phyloP scores from a whole-genome alignment of 2,797 vertebrate genomes.

The Numenius phaeopus region DNA sequence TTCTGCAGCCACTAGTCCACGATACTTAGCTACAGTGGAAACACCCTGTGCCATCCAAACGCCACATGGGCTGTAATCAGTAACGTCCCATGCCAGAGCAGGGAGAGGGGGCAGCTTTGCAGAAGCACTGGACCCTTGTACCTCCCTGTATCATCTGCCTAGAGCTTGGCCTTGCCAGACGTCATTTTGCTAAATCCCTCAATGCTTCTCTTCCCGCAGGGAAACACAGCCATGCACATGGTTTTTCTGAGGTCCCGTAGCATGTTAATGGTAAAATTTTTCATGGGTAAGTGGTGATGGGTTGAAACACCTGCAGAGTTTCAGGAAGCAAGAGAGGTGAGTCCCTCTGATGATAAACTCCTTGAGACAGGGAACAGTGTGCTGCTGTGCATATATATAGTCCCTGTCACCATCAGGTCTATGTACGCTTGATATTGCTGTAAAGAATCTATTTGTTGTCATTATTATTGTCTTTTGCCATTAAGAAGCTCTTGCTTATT shows the following conservation, averaged over 20 bases:
- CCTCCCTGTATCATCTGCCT: neutral
- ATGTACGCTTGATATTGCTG: too few relatives aligned
- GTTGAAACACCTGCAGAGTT: neutral
- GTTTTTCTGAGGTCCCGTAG: neutral
- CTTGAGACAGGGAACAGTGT: neutral
- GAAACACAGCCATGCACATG: fast-evolving
- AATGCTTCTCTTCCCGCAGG: neutral
- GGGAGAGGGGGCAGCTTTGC: neutral
- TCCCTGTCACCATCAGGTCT: neutral
- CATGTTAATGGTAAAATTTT: neutral
- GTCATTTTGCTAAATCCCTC: neutral
- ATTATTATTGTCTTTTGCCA: neutral
- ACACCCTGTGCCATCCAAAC: neutral
- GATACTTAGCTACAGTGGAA: neutral
- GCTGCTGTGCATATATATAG: neutral
- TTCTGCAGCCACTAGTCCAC: neutral
- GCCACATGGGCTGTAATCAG: neutral
- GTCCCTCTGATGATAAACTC: neutral
- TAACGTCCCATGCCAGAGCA: fast-evolving
- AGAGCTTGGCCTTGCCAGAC: neutral
- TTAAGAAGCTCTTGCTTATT: neutral
- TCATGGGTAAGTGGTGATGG: neutral
- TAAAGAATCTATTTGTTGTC: neutral
- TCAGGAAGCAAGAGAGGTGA: neutral
- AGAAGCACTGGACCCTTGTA: neutral